A percentile compares a stretch with the other conserved stretches of the same genome.
phyloP scores from a whole-genome alignment of 2,113 vertebrate genomes.

The Lontra canadensis region DNA sequence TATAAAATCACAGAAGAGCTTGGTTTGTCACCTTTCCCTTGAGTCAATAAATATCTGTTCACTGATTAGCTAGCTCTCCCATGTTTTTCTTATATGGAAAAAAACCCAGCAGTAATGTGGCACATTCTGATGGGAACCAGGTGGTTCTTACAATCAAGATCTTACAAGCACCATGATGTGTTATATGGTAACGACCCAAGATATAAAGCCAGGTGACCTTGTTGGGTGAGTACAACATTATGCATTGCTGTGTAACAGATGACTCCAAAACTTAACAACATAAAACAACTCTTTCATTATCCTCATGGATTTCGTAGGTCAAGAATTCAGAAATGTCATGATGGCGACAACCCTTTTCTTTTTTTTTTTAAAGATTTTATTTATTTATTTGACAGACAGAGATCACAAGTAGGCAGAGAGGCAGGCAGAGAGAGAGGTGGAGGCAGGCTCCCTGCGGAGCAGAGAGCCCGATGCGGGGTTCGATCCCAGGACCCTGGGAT shows the following conservation, averaged over 20 bases:
- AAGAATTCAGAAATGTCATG: not conserved
- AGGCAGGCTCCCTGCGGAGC: too few relatives aligned
- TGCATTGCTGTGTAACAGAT: not conserved
- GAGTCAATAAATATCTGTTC: not conserved
- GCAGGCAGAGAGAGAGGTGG: too few relatives aligned
- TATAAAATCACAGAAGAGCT: not conserved
- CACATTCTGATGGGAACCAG: not conserved
- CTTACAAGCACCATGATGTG: not conserved
- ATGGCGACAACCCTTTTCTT: not conserved
- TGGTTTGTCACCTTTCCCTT: not conserved
- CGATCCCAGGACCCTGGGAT: too few relatives aligned
- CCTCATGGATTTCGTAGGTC: not conserved
- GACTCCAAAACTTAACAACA: not conserved
- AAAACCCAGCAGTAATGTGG: not conserved
- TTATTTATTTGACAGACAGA: too few relatives aligned
- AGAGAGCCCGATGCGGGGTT: too few relatives aligned
- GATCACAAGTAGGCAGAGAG: too few relatives aligned
- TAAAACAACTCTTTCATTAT: constrained; percentile 24
- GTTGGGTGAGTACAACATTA: not conserved
- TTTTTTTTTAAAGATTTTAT: too few relatives aligned
- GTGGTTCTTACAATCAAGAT: not conserved
- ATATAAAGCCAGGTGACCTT: not conserved
- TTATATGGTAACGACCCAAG: not conserved
- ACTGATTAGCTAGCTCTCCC: not conserved
- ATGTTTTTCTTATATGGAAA: not conserved